Conservation (phyloP, 2,888 invertebrate species). For the Subacronicta megacephala region DNA sequence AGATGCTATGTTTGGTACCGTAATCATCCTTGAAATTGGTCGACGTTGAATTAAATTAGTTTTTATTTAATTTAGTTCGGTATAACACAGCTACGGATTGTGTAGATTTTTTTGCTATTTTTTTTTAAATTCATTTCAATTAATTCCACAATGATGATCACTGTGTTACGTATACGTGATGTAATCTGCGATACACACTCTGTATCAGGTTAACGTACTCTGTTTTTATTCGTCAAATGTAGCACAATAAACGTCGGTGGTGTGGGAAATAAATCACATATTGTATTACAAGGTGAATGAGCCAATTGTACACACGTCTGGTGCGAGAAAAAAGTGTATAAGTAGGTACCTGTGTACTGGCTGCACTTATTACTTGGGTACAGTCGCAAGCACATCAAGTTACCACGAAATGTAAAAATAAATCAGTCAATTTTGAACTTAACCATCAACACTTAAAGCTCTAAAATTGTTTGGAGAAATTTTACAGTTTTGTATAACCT, state of each 20-base stretch:
- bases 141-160: slow-evolving; percentile 17
- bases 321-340: slow-evolving; percentile 39
- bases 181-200: slow-evolving; percentile 21
- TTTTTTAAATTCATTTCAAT: slow-evolving; percentile 2
- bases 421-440: too few relatives aligned
- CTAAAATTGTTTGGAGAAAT: too few relatives aligned
- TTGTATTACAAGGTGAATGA: slow-evolving; percentile 38
- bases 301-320: slow-evolving; percentile 18
- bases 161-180: slow-evolving; percentile 29
- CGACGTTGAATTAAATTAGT: too few relatives aligned
- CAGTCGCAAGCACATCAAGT: too few relatives aligned
- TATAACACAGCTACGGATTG: not conserved
- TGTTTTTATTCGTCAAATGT: slow-evolving; percentile 41
- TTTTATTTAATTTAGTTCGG: too few relatives aligned
- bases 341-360: not conserved
- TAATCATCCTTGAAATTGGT: too few relatives aligned
- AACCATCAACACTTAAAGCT: too few relatives aligned
- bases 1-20: too few relatives aligned
- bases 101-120: slow-evolving; percentile 16
- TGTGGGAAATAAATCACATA: slow-evolving; percentile 48
- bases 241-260: slow-evolving; percentile 33
- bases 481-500: too few relatives aligned
- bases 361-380: too few relatives aligned
- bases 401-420: too few relatives aligned
- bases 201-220: slow-evolving; percentile 45